Evolutionary conservation across 2,113 vertebrate species (phyloP).

Genomic region (Syngnathus typhle): DNA sequence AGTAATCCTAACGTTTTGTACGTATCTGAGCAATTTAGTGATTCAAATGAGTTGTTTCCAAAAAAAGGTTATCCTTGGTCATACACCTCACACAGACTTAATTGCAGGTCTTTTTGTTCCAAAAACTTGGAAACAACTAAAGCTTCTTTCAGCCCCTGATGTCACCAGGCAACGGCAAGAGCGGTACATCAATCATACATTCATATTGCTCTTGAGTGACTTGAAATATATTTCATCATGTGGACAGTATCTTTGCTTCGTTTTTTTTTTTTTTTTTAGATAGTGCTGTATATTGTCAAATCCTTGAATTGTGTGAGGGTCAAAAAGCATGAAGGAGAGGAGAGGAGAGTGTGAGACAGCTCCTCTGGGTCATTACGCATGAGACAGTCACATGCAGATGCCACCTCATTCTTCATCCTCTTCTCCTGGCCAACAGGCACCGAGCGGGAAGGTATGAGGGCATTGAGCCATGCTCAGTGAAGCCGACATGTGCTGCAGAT

Average conservation of each 20-base stretch:
- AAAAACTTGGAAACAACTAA: constrained; percentile 34
- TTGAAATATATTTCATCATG: constrained; percentile 21
- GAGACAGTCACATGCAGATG: constrained; percentile 53
- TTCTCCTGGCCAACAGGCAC: constrained; percentile 38
- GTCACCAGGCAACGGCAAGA: constrained; percentile 37
- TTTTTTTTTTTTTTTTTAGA: constrained; percentile 29
- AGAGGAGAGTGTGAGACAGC: constrained; percentile 12
- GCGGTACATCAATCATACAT: neutral
- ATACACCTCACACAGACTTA: constrained; percentile 40
- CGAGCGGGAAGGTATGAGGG: constrained; percentile 26
- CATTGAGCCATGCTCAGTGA: constrained; percentile 49
- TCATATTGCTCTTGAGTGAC: constrained; percentile 18
- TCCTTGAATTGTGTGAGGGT: constrained; percentile 9
- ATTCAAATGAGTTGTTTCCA: constrained; percentile 19
- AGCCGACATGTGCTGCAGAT: constrained; percentile 58
- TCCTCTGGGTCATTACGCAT: constrained; percentile 61
- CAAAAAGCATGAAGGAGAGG: constrained; percentile 23
- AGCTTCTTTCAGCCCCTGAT: constrained; percentile 36
- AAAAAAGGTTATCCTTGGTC: constrained; percentile 22
- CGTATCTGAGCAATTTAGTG: constrained; percentile 22
- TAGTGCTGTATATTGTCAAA: constrained; percentile 19
- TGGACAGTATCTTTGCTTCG: constrained; percentile 29
- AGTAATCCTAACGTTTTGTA: constrained; percentile 15
- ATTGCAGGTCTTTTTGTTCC: constrained; percentile 46
- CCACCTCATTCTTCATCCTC: constrained; percentile 57